Base-by-base conservation (phyloP, 2,797 vertebrate species). In the Crax fasciolata region DNA sequence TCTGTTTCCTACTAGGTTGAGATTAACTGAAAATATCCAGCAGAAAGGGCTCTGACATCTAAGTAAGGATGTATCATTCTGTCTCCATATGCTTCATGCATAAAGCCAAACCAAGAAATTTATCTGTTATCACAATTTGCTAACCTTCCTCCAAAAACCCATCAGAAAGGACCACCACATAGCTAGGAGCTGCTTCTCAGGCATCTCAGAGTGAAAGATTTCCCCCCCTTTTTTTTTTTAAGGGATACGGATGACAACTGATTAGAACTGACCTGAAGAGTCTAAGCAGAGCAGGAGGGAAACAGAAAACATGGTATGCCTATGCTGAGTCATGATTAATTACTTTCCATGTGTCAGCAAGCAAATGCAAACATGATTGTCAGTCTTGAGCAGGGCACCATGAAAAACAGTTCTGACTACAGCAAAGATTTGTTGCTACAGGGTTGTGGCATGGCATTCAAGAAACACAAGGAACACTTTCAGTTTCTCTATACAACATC, bases 131-230 rank as follows among this genome's bases (percentile, higher is more conserved):
- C 62, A 46, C 52, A 52, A 73, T 55, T 79, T 66, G 62, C 76
- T 75, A 51, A 62, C 6, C 21, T 39, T 49, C 39, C 19, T 67
- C 79, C 87, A 51, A 72, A 74, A 91, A 94, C 48, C 58, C 62
- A 80, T 48, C 44, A 65, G 46, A 77, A 46, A 85, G 52, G 39
- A 80, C n/a, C 19, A 93, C 61, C 35, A 63, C 1, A 23, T 25
- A 87, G 84, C 16, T 51, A 96, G 62, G 87, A 93, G 65, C 58
- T 89, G 93, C 46, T 93, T 75, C 63, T 79, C 17, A 87, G 75
- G 59, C 72, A 79, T 30, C 28, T 92, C 55, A 66, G 68, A 83
- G 83, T 85, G 19, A 83, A 79, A 83, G 30, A 62, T 32, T 79
- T 81, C 57, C 39, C 43, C 30, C 23, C 73, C 89, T 75, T 54